Conservation (phyloP, 1,140 invertebrate species). For the Drosophila saltans region DNA sequence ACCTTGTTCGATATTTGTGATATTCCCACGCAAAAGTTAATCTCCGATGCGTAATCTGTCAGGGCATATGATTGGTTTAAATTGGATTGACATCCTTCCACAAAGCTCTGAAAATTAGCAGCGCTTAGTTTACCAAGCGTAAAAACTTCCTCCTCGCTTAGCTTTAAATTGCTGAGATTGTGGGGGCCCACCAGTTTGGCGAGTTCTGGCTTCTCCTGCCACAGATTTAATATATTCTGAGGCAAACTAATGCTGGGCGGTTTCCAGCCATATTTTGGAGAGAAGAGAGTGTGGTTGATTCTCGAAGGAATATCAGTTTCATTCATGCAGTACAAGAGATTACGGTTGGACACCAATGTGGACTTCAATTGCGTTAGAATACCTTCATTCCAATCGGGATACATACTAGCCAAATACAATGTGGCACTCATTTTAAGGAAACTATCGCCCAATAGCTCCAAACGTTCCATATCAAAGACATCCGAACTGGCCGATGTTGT, state of each 20-base stretch:
- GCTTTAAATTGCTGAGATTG: slow-evolving; percentile 42
- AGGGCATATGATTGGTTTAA: slow-evolving; percentile 21
- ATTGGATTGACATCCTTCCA: slow-evolving; percentile 48
- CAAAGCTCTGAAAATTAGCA: slow-evolving; percentile 20
- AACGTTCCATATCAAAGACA: slow-evolving; percentile 91
- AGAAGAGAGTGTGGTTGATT: slow-evolving; percentile 56
- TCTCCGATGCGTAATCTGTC: slow-evolving; percentile 39
- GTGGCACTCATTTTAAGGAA: slow-evolving; percentile 93
- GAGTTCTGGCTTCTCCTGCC: slow-evolving; percentile 32
- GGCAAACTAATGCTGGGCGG: slow-evolving; percentile 84
- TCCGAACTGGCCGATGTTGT: slow-evolving; percentile 90
- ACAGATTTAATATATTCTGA: slow-evolving; percentile 48
- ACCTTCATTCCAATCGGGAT: slow-evolving; percentile 89
- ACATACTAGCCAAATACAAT: slow-evolving; percentile 89
- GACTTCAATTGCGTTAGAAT: slow-evolving; percentile 90
- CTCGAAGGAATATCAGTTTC: slow-evolving; percentile 61
- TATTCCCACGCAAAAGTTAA: slow-evolving; percentile 50
- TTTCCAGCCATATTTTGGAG: slow-evolving; percentile 85
- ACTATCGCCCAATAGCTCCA: slow-evolving; percentile 94
- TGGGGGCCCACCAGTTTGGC: slow-evolving; percentile 52
- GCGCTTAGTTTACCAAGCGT: slow-evolving; percentile 30
- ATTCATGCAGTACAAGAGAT: slow-evolving; percentile 88
- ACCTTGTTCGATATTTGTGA: slow-evolving; percentile 60
- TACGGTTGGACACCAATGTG: slow-evolving; percentile 91
- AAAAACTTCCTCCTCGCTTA: slow-evolving; percentile 50